A percentile compares a stretch with the other conserved stretches of the same genome.
Evolutionary conservation across 2,888 invertebrate genomes (phyloP).

Genomic region (Deroplatys truncata): DNA sequence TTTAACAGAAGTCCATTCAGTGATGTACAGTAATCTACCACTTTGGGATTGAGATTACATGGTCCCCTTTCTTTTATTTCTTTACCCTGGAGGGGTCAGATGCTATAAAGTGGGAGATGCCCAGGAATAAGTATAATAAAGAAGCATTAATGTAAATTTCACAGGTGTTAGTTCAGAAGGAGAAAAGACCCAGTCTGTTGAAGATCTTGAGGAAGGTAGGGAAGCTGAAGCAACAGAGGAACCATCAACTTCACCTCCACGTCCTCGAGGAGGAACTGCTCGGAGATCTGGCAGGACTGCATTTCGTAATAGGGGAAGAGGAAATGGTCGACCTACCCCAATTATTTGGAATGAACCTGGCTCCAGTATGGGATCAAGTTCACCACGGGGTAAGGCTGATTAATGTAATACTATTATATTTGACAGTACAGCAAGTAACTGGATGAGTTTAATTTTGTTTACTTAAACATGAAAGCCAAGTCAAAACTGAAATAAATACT

Average conservation of each 20-base stretch:
- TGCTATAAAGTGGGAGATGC: no score
- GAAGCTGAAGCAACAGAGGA: constrained; percentile 72
- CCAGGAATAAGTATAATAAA: not conserved
- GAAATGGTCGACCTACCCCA: constrained; percentile 51
- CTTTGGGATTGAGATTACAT: no score
- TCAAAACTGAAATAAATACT: no score
- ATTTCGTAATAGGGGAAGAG: constrained; percentile 34
- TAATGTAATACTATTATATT: no score
- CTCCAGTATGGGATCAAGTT: constrained; percentile 30
- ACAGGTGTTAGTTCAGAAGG: constrained; percentile 57
- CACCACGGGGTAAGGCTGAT: not conserved
- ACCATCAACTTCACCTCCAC: constrained; percentile 48
- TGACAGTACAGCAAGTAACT: no score
- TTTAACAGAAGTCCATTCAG: no score
- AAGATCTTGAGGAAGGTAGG: constrained; percentile 56
- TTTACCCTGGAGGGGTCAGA: no score
- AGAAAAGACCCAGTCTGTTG: constrained; percentile 51
- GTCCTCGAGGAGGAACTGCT: constrained; percentile 38
- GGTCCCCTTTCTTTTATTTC: no score
- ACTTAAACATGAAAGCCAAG: no score
- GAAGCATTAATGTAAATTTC: not conserved
- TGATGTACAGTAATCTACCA: no score
- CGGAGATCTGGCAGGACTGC: constrained; percentile 38
- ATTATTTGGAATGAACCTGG: constrained; percentile 55
- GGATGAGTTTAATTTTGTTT: no score